phyloP scores from a whole-genome alignment of 1,140 invertebrate genomes.

The Drosophila parabipectinata region DNA sequence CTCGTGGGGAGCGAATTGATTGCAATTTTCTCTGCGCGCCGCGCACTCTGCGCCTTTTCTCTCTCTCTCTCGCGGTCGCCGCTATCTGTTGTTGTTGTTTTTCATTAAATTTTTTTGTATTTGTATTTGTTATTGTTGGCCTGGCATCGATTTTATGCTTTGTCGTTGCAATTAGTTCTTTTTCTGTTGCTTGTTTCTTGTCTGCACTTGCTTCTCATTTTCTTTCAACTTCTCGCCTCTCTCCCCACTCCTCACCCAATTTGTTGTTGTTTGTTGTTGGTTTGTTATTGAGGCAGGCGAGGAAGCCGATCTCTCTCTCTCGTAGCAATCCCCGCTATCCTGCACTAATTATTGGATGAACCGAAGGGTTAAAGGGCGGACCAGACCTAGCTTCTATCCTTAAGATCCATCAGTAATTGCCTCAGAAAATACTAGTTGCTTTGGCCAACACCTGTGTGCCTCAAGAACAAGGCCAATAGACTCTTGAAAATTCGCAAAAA shows the following conservation, averaged over 20 bases:
- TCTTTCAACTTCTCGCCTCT: slow-evolving; percentile 14
- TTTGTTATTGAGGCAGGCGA: slow-evolving; percentile 45
- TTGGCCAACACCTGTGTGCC: slow-evolving; percentile 24
- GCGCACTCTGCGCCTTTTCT: slow-evolving; percentile 26
- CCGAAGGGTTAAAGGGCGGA: slow-evolving; percentile 3
- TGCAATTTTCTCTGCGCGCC: slow-evolving; percentile 73
- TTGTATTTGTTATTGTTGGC: slow-evolving; percentile 63
- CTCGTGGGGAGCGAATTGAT: slow-evolving; percentile 46
- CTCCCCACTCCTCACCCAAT: slow-evolving; percentile 1
- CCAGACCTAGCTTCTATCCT: slow-evolving; percentile 27
- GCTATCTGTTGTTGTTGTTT: slow-evolving; percentile 52
- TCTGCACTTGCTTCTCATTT: slow-evolving; percentile 57
- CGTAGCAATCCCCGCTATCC: not conserved
- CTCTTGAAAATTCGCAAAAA: slow-evolving; percentile 33
- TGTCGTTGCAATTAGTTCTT: slow-evolving; percentile 81
- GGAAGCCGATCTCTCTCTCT: slow-evolving; percentile 4
- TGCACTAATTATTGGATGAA: slow-evolving; percentile 40
- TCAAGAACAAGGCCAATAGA: slow-evolving; percentile 71
- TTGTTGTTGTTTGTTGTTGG: slow-evolving; percentile 26
- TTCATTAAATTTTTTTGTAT: slow-evolving; percentile 50
- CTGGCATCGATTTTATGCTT: slow-evolving; percentile 79
- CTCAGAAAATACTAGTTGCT: not conserved
- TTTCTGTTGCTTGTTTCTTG: slow-evolving; percentile 60
- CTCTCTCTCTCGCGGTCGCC: slow-evolving; percentile 12
- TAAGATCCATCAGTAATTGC: too few relatives aligned